A percentile compares a stretch with the other conserved stretches of the same genome.
Conservation (phyloP, 2,113 vertebrate species). For the Copsychus sechellarum region DNA sequence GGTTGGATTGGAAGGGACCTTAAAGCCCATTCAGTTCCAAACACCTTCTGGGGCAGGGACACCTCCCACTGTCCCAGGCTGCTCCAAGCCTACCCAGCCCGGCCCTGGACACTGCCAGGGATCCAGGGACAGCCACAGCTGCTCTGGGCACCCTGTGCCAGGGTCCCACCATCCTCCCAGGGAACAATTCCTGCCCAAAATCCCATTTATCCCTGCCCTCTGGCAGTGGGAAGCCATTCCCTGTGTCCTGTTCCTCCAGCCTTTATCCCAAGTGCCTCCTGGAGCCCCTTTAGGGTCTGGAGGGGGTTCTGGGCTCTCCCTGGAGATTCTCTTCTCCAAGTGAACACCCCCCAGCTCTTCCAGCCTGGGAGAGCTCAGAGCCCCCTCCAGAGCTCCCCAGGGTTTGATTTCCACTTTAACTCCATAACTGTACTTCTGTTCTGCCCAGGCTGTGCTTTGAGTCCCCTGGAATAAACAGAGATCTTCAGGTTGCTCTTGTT, state of each 20-base stretch:
- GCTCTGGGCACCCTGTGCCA: background rate
- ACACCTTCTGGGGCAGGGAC: background rate
- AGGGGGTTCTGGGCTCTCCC: background rate
- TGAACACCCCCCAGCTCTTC: background rate
- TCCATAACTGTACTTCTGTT: background rate
- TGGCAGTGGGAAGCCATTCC: background rate
- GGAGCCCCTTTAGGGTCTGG: accelerated
- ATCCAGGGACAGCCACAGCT: background rate
- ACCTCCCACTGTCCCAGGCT: background rate
- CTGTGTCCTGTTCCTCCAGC: background rate
- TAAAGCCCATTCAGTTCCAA: background rate
- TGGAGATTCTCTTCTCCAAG: background rate
- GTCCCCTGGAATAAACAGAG: background rate
- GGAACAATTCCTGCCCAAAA: background rate
- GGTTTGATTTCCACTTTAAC: background rate
- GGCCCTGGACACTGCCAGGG: background rate
- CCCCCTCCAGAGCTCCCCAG: background rate
- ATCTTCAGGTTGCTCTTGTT: background rate
- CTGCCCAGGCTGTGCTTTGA: background rate
- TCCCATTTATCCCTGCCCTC: background rate
- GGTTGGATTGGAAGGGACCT: background rate
- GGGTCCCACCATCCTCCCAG: background rate
- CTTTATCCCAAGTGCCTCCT: background rate
- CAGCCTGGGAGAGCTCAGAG: too few species aligned
- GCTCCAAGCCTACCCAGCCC: background rate